These are phyloP conservation scores for Heliconius charithonia DNA, from an alignment of 2,888 invertebrate genomes.

Conservation along the genomic window DNA sequence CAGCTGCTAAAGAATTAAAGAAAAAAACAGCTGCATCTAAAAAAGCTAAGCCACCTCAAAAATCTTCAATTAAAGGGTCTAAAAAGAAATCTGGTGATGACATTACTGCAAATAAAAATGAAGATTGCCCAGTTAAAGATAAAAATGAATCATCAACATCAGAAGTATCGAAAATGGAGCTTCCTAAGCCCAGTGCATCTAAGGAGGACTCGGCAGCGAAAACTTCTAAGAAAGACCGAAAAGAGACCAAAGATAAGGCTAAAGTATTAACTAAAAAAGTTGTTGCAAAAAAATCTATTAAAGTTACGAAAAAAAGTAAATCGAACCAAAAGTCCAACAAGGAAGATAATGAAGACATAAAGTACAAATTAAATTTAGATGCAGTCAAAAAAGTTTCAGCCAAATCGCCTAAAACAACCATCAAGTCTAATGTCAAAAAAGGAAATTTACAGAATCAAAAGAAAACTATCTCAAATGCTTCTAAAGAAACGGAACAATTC, in stretches of 20 bases:
- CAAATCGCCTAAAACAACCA: slow-evolving; percentile 59
- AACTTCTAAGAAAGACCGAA: slow-evolving; percentile 68
- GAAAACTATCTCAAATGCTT: slow-evolving; percentile 56
- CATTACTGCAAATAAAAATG: slow-evolving; percentile 55
- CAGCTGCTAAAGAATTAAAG: slow-evolving; percentile 61
- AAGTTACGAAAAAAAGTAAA: slow-evolving; percentile 58
- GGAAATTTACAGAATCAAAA: slow-evolving; percentile 57
- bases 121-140: slow-evolving; percentile 57
- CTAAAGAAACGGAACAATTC: slow-evolving; percentile 44
- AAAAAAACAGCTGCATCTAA: slow-evolving; percentile 67
- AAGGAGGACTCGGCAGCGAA: slow-evolving; percentile 66
- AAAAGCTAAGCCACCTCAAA: slow-evolving; percentile 67
- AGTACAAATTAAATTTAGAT: slow-evolving; percentile 76
- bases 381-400: slow-evolving; percentile 60
- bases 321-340: slow-evolving; percentile 54
- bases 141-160: slow-evolving; percentile 56
- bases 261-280: slow-evolving; percentile 63
- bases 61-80: slow-evolving; percentile 62
- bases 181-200: slow-evolving; percentile 58
- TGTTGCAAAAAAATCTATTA: slow-evolving; percentile 59
- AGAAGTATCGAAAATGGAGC: slow-evolving; percentile 60
- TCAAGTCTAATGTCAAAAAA: slow-evolving; percentile 64
- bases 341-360: slow-evolving; percentile 61
- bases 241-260: slow-evolving; percentile 71
- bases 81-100: slow-evolving; percentile 66